These are phyloP conservation scores for Pangasius macronema DNA, from an alignment of 2,797 vertebrate genomes.

Conservation along the genomic window DNA sequence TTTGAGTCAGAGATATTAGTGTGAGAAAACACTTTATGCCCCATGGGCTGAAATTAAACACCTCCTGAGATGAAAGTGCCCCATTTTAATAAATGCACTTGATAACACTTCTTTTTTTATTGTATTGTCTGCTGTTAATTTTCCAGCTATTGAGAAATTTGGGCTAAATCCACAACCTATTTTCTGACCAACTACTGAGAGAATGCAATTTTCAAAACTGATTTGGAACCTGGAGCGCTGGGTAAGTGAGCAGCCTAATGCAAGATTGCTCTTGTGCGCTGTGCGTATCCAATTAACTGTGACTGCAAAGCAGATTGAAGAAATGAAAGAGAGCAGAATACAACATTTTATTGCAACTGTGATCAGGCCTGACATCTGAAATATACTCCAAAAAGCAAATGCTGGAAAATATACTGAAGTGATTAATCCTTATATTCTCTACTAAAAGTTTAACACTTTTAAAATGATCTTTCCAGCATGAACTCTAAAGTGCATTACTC, in stretches of 20 bases:
- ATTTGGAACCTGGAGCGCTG: conserved; percentile 29
- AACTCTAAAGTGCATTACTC: neutral
- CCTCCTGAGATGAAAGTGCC: conserved; percentile 14
- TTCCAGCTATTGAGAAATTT: conserved; percentile 24
- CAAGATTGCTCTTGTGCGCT: conserved; percentile 20
- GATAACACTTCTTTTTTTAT: conserved; percentile 15
- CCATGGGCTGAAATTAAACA: conserved; percentile 16
- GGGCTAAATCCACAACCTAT: conserved; percentile 25
- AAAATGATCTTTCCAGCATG: neutral
- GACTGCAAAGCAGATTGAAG: conserved; percentile 27
- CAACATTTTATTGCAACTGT: conserved; percentile 31
- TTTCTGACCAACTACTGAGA: conserved; percentile 31
- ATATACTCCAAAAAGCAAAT: neutral
- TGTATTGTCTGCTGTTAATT: conserved; percentile 1
- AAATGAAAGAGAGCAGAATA: conserved; percentile 22
- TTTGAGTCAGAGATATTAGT: neutral
- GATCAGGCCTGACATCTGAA: conserved; percentile 15
- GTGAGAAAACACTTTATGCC: conserved; percentile 3
- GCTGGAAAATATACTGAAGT: neutral
- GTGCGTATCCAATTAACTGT: conserved; percentile 30
- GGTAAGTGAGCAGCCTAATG: conserved; percentile 22
- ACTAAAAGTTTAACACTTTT: neutral
- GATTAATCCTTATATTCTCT: neutral
- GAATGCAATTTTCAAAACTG: conserved; percentile 32
- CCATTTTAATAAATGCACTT: conserved; percentile 17